These are phyloP conservation scores for Acromyrmex charruanus DNA, from an alignment of 1,140 invertebrate genomes.

Conservation along the genomic window DNA sequence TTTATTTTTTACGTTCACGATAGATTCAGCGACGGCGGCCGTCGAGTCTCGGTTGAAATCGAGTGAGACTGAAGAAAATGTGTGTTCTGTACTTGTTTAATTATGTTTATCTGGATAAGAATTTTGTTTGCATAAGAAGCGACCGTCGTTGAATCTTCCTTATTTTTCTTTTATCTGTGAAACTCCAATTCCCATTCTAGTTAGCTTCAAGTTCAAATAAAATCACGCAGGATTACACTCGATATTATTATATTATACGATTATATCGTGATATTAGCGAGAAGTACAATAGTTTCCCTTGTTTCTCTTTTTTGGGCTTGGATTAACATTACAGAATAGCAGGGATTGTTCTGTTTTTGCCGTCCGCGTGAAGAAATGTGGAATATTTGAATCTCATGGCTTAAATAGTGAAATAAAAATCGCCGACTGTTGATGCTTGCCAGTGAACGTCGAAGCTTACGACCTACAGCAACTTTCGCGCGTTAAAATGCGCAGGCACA, in stretches of 20 bases:
- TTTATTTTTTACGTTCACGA: not conserved
- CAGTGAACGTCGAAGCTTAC: conserved; percentile 1
- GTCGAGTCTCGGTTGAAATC: not conserved
- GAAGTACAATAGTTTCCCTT: not conserved
- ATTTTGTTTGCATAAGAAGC: not conserved
- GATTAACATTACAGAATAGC: not conserved
- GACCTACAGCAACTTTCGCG: conserved; percentile 43
- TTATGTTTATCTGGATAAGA: not conserved
- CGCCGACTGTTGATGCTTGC: not conserved
- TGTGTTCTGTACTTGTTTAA: not conserved
- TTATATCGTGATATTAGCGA: not conserved
- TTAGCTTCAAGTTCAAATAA: not conserved
- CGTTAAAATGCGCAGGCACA: conserved; percentile 24
- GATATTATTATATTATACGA: too few species aligned
- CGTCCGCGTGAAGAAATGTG: not conserved
- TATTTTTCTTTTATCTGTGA: not conserved
- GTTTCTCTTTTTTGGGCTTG: not conserved
- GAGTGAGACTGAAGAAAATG: not conserved
- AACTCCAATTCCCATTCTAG: not conserved
- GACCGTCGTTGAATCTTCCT: not conserved
- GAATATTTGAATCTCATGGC: not conserved
- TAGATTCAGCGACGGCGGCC: not conserved
- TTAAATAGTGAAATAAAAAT: conserved; percentile 9
- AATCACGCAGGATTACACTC: not conserved
- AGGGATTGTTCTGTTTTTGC: not conserved